phyloP scores from a whole-genome alignment of 2,888 invertebrate species.

The Agrotis segetum region DNA sequence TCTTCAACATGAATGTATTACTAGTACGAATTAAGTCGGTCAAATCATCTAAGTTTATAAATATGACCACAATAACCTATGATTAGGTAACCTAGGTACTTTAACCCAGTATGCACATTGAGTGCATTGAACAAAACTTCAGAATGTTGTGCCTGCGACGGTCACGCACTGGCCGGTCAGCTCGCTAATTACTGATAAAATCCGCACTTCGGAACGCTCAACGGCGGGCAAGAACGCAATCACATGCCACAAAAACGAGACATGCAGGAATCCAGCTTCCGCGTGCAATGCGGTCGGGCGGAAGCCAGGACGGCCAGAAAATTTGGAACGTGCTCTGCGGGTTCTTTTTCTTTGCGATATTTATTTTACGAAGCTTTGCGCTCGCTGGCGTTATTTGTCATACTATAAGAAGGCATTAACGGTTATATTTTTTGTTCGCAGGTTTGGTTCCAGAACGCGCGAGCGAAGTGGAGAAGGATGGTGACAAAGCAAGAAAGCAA shows the following conservation, averaged over 20 bases:
- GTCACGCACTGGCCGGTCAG: constrained; percentile 75
- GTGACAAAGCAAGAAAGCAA: constrained; percentile 95
- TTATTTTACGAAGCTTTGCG: constrained; percentile 72
- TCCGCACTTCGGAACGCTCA: constrained; percentile 78
- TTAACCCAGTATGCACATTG: constrained; percentile 42
- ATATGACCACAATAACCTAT: constrained; percentile 27
- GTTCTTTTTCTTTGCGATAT: constrained; percentile 49
- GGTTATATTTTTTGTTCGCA: constrained; percentile 89
- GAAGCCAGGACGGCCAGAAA: constrained; percentile 67
- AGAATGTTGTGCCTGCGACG: constrained; percentile 70
- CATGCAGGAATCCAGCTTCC: constrained; percentile 69
- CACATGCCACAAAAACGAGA: constrained; percentile 60
- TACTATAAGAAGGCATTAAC: constrained; percentile 70
- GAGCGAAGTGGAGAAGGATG: constrained; percentile 98
- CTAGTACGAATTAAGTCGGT: constrained; percentile 58
- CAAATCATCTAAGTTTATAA: constrained; percentile 42
- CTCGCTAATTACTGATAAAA: constrained; percentile 84
- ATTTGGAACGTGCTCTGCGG: constrained; percentile 60
- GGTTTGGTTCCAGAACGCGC: constrained; percentile 99
- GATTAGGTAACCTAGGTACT: constrained; percentile 22
- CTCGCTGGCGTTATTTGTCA: constrained; percentile 71
- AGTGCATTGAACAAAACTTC: constrained; percentile 50
- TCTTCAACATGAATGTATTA: constrained; percentile 70
- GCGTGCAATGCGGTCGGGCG: constrained; percentile 70
- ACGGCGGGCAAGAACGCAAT: constrained; percentile 76